These are phyloP conservation scores for Cliona cf. orientalis DNA, from an alignment of 37 sponge, comb jelly and placozoan genomes.

Conservation along the genomic window DNA sequence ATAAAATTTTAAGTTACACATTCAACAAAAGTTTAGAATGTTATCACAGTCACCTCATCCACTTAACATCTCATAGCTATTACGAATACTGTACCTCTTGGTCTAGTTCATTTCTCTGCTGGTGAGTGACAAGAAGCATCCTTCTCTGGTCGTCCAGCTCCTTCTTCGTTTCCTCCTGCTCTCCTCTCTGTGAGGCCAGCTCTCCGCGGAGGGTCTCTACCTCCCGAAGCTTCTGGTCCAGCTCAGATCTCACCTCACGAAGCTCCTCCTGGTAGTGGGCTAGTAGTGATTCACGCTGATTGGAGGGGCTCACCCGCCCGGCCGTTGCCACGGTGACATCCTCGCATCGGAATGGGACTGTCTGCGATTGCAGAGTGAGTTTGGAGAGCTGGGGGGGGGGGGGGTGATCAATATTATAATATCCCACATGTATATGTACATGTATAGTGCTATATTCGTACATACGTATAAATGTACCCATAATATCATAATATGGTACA, in stretches of 20 bases:
- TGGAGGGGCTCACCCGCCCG: too few species aligned
- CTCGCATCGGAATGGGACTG: not conserved
- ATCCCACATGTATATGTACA: too few species aligned
- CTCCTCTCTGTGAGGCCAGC: not conserved
- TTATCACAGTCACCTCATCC: not conserved
- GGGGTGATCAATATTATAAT: too few species aligned
- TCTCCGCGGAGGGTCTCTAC: not conserved
- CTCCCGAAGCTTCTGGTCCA: not conserved
- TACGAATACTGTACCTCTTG: slow-evolving; percentile 3
- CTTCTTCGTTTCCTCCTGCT: not conserved
- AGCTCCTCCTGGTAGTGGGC: slow-evolving; percentile 24
- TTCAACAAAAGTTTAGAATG: too few species aligned
- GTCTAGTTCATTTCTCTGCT: not conserved
- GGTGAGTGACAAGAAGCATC: not conserved
- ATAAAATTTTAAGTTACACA: too few species aligned
- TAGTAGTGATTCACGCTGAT: not conserved
- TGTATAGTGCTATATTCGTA: too few species aligned
- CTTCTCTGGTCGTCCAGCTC: not conserved
- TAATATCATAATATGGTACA: too few species aligned
- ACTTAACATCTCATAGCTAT: not conserved
- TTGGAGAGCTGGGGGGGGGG: slow-evolving; percentile 4
- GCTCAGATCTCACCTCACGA: not conserved
- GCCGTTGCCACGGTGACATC: slow-evolving; percentile 19
- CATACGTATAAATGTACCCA: too few species aligned
- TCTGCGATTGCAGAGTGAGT: not conserved